Base-by-base conservation (phyloP, 2,797 vertebrate genomes). In the Eremophila alpestris region DNA sequence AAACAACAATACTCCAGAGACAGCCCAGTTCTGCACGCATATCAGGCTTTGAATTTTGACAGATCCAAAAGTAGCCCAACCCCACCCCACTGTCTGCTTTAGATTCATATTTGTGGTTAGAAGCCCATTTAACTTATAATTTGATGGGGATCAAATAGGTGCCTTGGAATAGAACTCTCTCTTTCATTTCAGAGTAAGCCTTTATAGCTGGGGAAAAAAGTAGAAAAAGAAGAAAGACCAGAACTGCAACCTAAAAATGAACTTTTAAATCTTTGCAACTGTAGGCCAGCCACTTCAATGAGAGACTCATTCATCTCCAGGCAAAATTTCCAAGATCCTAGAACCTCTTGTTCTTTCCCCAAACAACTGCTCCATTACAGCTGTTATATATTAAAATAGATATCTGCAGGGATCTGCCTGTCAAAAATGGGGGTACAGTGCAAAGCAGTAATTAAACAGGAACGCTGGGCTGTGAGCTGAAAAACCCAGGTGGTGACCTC, bases 401-500 rank as follows among this genome's bases (percentile, higher is more conserved):
- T 9, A 60, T 27, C 60, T 77, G 13, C 21, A 67, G 64, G 58
- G 70, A 89, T 10, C 14, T 89, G 34, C 30, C 26, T 49, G 58
- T 75, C 46, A 71, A 68, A 92, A 83, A 38, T 4, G 7, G 26
- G 13, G 13, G 26, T 45, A 67, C 9, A 43, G 45, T 80, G 64
- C 11, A 73, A 77, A 62, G 21, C 36, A 63, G 27, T 69, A 73
- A 58, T 36, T 48, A 49, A 77, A 36, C 0, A 5, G 30, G 11
- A 45, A 52, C 0, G 3, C 9, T 41, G 45, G 38, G 3, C 58
- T 75, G 17, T 0, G 3, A 62, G 27, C 16, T 30, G 30, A 76
- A 26, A 27, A 76, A 16, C 11, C 11, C 2, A 1, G 19, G 30
- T 1, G 3, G 46, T 14, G n/a, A 71, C 19, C 13, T 10, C 9